Percentiles rank a stretch among this genome's conserved stretches.
These are phyloP conservation scores for Pelochelys cantorii DNA, from an alignment of 2,797 vertebrate genomes.

Conservation along the genomic window DNA sequence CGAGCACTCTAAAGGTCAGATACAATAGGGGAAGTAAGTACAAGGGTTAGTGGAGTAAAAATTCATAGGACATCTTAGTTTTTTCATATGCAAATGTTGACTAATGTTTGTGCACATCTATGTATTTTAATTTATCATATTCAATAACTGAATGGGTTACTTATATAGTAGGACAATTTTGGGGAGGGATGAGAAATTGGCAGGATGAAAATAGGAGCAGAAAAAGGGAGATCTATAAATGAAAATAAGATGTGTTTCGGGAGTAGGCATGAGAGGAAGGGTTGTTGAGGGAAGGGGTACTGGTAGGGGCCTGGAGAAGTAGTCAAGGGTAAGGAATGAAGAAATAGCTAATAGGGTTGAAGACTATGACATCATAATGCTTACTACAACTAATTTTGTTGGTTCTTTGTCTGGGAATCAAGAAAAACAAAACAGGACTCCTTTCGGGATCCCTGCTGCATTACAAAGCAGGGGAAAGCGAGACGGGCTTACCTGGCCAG, in stretches of 20 bases:
- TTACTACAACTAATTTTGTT: neutral
- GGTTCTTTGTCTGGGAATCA: neutral
- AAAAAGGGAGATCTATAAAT: neutral
- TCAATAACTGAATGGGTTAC: neutral
- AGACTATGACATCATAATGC: neutral
- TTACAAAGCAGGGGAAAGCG: too few relatives aligned
- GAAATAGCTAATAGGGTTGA: neutral
- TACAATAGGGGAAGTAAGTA: neutral
- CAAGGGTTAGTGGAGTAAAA: neutral
- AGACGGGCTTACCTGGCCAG: too few relatives aligned
- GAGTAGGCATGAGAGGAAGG: neutral
- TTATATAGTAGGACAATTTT: fast-evolving
- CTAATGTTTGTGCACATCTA: neutral
- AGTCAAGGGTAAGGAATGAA: neutral
- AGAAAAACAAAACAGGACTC: too few relatives aligned
- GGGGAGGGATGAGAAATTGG: neutral
- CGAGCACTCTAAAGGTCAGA: neutral
- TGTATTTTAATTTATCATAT: neutral
- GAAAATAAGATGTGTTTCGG: neutral
- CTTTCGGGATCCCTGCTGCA: too few relatives aligned
- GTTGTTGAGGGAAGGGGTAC: neutral
- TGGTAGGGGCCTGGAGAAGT: neutral
- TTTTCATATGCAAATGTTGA: neutral
- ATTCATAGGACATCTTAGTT: neutral
- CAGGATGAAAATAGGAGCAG: neutral